phyloP scores from a whole-genome alignment of 2,113 vertebrate genomes.

The Phylloscopus trochilus region DNA sequence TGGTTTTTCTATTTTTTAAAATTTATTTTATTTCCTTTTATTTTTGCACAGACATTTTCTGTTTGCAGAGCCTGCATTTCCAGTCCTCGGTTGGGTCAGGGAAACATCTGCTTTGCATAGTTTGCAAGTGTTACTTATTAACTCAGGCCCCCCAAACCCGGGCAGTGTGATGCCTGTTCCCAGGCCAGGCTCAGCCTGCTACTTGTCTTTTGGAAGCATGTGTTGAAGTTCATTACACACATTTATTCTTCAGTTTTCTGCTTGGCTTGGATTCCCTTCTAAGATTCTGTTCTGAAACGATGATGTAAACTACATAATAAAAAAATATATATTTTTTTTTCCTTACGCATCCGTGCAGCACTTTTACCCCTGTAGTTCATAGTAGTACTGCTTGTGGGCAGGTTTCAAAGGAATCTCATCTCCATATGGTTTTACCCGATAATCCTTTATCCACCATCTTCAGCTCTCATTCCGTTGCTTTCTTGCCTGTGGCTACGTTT shows the following conservation, averaged over 20 bases:
- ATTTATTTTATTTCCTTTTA: neutral
- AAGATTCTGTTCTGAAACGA: neutral
- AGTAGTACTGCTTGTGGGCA: conserved; percentile 72
- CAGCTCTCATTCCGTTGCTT: conserved; percentile 83
- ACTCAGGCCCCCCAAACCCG: neutral
- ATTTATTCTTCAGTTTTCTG: conserved; percentile 15
- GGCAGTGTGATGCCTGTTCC: neutral
- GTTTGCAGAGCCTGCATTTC: neutral
- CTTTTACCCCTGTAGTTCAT: conserved; percentile 21
- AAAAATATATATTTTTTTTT: neutral
- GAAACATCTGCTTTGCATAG: neutral
- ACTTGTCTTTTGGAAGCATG: neutral
- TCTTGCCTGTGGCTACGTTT: conserved; percentile 95
- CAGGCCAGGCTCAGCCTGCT: neutral
- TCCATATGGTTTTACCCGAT: conserved; percentile 89
- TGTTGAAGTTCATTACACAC: conserved; percentile 2
- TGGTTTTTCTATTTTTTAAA: neutral
- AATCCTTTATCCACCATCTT: conserved; percentile 90
- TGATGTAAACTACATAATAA: neutral
- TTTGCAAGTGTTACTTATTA: neutral
- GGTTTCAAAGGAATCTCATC: conserved; percentile 87
- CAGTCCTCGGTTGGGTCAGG: neutral
- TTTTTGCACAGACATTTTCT: neutral
- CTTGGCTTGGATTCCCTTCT: neutral
- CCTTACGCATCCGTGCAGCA: neutral